phyloP scores from a whole-genome alignment of 2,888 invertebrate species.

The Lasioglossum pauxillum region DNA sequence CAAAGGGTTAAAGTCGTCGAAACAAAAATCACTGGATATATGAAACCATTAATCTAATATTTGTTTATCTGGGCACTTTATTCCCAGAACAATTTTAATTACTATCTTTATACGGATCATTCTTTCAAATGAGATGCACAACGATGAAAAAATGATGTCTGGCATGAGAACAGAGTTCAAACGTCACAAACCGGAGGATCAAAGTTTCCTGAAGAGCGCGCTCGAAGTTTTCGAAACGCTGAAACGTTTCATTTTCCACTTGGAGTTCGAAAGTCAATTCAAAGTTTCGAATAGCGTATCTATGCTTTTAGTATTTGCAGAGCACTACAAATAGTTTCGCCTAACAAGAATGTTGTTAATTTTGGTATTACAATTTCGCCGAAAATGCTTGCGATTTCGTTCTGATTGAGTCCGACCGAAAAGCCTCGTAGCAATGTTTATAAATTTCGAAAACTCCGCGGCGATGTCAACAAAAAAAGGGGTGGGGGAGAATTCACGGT shows the following conservation, averaged over 20 bases:
- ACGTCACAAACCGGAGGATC: neutral
- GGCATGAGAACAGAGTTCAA: neutral
- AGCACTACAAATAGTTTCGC: constrained; percentile 9
- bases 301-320: constrained; percentile 26
- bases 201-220: constrained; percentile 31
- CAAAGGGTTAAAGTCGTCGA: neutral
- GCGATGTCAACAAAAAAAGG: neutral
- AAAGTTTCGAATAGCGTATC: constrained; percentile 43
- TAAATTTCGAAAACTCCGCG: neutral
- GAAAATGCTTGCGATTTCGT: neutral
- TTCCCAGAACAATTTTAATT: neutral
- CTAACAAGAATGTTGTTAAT: constrained; percentile 16
- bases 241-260: constrained; percentile 57
- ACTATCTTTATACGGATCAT: neutral
- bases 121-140: neutral
- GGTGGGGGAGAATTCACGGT: neutral
- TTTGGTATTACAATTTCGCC: neutral
- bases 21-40: neutral
- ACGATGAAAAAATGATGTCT: neutral
- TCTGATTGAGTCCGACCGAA: neutral
- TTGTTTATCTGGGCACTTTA: neutral
- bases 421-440: neutral
- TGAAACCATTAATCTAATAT: neutral
- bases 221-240: constrained; percentile 40
- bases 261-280: constrained; percentile 53